These are phyloP conservation scores for Argyrosomus regius DNA, from an alignment of 2,797 vertebrate species.

Conservation along the genomic window DNA sequence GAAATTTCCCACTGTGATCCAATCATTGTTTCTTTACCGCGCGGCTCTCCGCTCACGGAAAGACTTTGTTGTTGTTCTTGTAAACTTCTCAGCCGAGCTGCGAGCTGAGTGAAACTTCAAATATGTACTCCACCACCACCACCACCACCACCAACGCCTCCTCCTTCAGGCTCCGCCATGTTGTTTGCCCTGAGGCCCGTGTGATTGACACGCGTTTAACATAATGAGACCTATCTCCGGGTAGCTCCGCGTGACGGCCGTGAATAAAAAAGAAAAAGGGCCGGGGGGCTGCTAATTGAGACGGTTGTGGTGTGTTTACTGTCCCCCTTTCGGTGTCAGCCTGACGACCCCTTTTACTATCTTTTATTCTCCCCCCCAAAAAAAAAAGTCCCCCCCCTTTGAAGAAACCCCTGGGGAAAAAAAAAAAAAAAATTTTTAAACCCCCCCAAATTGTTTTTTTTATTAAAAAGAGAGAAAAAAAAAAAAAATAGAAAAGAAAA, in stretches of 20 bases:
- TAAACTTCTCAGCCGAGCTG: slow-evolving; percentile 59
- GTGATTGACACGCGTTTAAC: slow-evolving; percentile 81
- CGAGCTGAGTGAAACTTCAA: slow-evolving; percentile 32
- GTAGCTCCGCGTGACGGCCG: slow-evolving; percentile 54
- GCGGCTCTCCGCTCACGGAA: slow-evolving; percentile 40
- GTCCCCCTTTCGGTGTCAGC: slow-evolving; percentile 76
- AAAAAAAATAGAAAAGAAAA: too few relatives aligned
- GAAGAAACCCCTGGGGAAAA: too few relatives aligned
- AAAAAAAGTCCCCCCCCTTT: too few relatives aligned
- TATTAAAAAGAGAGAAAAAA: too few relatives aligned
- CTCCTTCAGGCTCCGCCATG: not conserved
- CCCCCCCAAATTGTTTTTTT: too few relatives aligned
- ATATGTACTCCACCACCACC: not conserved
- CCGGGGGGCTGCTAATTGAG: slow-evolving; percentile 77
- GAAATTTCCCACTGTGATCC: slow-evolving; percentile 74
- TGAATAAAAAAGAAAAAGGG: slow-evolving; percentile 57
- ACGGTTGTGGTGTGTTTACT: slow-evolving; percentile 78
- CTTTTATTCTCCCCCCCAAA: too few relatives aligned
- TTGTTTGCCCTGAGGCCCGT: slow-evolving; percentile 2
- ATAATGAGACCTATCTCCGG: slow-evolving; percentile 69
- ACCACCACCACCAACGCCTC: not conserved
- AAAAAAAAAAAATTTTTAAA: too few relatives aligned
- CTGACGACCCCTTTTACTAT: slow-evolving; percentile 81
- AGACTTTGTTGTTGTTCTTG: slow-evolving; percentile 54
- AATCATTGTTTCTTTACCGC: slow-evolving; percentile 67